A percentile compares a stretch with the other conserved stretches of the same genome.
Conservation (phyloP, 2,888 invertebrate species). For the Pinctada fucata region DNA sequence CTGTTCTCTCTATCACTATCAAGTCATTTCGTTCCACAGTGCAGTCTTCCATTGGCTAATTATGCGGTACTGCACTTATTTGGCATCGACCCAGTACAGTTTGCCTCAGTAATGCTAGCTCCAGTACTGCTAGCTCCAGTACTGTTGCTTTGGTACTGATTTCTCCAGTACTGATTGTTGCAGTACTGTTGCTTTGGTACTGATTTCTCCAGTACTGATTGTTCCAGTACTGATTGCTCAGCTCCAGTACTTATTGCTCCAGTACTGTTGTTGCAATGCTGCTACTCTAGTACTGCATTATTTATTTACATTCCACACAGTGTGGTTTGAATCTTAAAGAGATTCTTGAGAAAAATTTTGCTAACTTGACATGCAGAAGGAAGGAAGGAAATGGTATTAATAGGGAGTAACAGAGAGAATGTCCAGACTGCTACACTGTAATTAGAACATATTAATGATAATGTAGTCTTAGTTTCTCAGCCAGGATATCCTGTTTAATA, state of each 20-base stretch:
- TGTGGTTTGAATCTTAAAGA: too few species aligned
- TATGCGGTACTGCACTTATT: neutral
- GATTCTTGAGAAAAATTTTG: too few species aligned
- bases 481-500: constrained; percentile 9
- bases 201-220: too few species aligned
- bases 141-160: too few species aligned
- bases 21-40: constrained; percentile 33
- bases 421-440: constrained; percentile 43
- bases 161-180: too few species aligned
- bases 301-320: too few species aligned
- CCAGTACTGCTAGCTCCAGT: too few species aligned
- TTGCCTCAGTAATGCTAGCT: too few species aligned
- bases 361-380: too few species aligned
- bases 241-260: neutral
- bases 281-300: neutral
- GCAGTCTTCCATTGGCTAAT: neutral
- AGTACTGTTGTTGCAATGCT: neutral
- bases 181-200: too few species aligned
- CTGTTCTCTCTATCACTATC: constrained; percentile 47
- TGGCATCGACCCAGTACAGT: too few species aligned
- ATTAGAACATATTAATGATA: constrained; percentile 21
- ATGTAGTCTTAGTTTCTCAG: constrained; percentile 23
- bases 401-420: constrained; percentile 41
- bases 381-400: constrained; percentile 25
- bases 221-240: too few species aligned